Conservation (phyloP, 1,140 invertebrate genomes). For the Battus philenor region DNA sequence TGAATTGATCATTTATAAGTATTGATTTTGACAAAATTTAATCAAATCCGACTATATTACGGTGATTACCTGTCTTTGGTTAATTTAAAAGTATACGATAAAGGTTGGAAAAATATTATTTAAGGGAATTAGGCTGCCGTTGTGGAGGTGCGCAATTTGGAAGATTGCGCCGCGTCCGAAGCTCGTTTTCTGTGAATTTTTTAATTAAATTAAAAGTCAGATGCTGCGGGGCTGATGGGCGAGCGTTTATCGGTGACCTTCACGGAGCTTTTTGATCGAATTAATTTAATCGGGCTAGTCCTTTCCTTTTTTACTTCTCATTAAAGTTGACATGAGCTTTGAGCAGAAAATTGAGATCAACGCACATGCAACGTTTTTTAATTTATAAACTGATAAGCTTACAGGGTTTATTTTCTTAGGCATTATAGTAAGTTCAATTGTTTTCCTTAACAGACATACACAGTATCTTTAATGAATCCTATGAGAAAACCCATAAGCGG, state of each 20-base stretch:
- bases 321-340: conserved; percentile 8
- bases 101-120: conserved; percentile 65
- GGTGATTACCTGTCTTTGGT: conserved; percentile 50
- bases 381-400: no score
- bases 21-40: conserved; percentile 68
- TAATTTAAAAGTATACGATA: conserved; percentile 70
- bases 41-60: conserved; percentile 59
- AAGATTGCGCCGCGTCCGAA: conserved; percentile 53
- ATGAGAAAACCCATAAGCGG: no score
- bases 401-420: no score
- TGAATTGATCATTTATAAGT: conserved; percentile 59
- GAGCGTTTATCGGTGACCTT: conserved; percentile 19
- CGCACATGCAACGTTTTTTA: no score
- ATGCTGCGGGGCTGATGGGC: conserved; percentile 48
- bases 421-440: no score
- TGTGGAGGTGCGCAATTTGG: conserved; percentile 57
- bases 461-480: no score
- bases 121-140: conserved; percentile 65
- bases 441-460: no score
- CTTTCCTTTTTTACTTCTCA: conserved; percentile 6
- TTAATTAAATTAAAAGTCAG: conserved; percentile 73
- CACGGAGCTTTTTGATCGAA: conserved; percentile 19
- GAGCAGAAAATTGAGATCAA: conserved; percentile 7
- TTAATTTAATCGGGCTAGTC: conserved; percentile 30
- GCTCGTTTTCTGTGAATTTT: conserved; percentile 71